Conservation (phyloP, 2,888 invertebrate species). For the Portevinia maculata region DNA sequence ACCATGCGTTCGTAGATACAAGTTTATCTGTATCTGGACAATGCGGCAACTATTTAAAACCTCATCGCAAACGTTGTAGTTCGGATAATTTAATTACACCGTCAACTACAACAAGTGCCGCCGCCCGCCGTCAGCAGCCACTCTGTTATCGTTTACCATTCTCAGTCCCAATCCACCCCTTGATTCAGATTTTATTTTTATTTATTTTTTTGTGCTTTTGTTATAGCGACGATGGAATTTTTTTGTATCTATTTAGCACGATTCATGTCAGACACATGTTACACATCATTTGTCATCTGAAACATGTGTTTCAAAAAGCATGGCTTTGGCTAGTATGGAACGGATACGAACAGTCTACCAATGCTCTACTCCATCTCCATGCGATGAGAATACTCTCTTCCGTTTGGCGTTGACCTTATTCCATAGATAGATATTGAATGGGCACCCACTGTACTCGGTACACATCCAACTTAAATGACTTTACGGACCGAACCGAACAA, state of each 20-base stretch:
- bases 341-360: constrained; percentile 1
- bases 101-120: constrained; percentile 3
- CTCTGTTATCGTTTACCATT: constrained; percentile 43
- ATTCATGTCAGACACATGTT: constrained; percentile 57
- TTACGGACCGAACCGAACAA: neutral
- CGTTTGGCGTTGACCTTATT: constrained; percentile 63
- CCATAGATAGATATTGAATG: constrained; percentile 24
- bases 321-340: neutral
- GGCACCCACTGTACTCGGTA: constrained; percentile 2
- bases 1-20: constrained; percentile 11
- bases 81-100: constrained; percentile 68
- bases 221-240: constrained; percentile 11
- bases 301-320: constrained; percentile 65
- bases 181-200: constrained; percentile 6
- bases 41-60: constrained; percentile 64
- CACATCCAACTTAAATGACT: constrained; percentile 52
- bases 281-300: constrained; percentile 71
- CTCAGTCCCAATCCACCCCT: constrained; percentile 51
- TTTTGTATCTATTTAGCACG: constrained; percentile 16
- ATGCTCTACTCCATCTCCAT: neutral
- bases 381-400: constrained; percentile 17
- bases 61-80: constrained; percentile 50
- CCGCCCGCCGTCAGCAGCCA: constrained; percentile 9
- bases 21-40: constrained; percentile 35
- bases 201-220: neutral